Base-by-base conservation (phyloP, 2,797 vertebrate species). In the Serranus cabrilla region DNA sequence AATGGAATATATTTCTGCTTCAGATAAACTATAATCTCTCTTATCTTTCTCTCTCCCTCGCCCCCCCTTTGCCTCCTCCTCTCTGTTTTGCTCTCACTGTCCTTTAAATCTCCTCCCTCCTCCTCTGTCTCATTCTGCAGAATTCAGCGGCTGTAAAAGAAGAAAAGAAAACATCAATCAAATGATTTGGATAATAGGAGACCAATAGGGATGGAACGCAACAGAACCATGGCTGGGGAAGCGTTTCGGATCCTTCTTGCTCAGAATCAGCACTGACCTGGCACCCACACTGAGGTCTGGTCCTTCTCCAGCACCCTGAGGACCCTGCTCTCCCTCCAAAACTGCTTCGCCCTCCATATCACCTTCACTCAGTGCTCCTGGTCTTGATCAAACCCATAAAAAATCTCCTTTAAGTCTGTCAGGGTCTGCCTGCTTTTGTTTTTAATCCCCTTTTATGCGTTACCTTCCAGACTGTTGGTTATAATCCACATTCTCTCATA, bases 121-220 rank as follows among this genome's bases (percentile, higher is more conserved):
- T 54, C 13, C 62, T 89, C 51, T 88, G 55, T 81, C 71, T 85
- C 74, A 37, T 52, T 71, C 86, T 92, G 83, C 90, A 92, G 89
- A 71, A 50, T 61, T 70, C 56, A 23, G 60, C 5, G 40, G 63
- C 69, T 49, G 46, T 20, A 10, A 23, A 21, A 45, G 47, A 11
- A 59, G 27, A 27, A 27, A 27, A 27, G 27, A 27, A 27, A 27
- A 3, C 76, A 23, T 74, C 59, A 55, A 52, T 80, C 70, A 55
- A 80, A 85, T 83, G 58, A 80, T 85, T 81, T 71, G 76, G 72
- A 89, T 90, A 58, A 77, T 54, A 59, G 84, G 21, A 70, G 64
- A 76, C 84, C 60, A 60, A 64, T 66, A 92, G 93, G 84, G 90
- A 96, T 96, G 95, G 94, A 96, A 94, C 95, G 94, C 63, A 96